These are phyloP conservation scores for Amyelois transitella DNA, from an alignment of 1,140 invertebrate genomes.

Conservation along the genomic window DNA sequence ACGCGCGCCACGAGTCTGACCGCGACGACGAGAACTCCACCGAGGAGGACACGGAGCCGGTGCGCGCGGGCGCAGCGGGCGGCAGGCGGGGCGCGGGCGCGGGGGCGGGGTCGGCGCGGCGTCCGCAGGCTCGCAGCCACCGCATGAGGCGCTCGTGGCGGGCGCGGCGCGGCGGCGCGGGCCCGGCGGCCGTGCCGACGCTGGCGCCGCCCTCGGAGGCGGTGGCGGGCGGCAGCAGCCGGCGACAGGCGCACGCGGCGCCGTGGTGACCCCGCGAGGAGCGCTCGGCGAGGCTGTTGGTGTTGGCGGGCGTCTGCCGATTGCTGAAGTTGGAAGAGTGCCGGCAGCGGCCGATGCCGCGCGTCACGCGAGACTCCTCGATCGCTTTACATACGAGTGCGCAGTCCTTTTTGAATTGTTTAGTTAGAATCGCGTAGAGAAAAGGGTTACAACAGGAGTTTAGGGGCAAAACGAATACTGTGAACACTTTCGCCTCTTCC, in stretches of 20 bases:
- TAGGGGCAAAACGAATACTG: constrained; percentile 94
- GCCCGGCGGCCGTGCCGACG: constrained; percentile 22
- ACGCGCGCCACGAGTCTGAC: constrained; percentile 86
- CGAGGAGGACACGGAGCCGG: constrained; percentile 89
- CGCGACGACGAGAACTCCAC: constrained; percentile 91
- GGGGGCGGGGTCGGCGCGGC: constrained; percentile 22
- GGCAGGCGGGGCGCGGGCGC: constrained; percentile 38
- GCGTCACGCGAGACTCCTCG: constrained; percentile 91
- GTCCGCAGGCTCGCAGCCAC: constrained; percentile 56
- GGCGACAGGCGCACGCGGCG: constrained; percentile 82
- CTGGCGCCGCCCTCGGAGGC: constrained; percentile 23
- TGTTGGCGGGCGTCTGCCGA: constrained; percentile 89
- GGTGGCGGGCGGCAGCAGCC: constrained; percentile 72
- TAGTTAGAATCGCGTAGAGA: constrained; percentile 96
- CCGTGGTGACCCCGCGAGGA: constrained; percentile 82
- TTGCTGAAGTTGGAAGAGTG: constrained; percentile 94
- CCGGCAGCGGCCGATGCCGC: constrained; percentile 88
- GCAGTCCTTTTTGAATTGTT: constrained; percentile 98
- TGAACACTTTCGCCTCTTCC: constrained; percentile 98
- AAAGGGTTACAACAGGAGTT: constrained; percentile 98
- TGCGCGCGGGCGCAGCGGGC: constrained; percentile 80
- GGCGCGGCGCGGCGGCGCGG: constrained; percentile 25
- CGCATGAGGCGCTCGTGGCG: constrained; percentile 65
- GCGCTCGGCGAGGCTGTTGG: constrained; percentile 87
- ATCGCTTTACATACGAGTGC: constrained; percentile 95